A percentile compares a stretch with the other conserved stretches of the same genome.
phyloP scores from a whole-genome alignment of 1,140 invertebrate species.

The Diachasma alloeum region DNA sequence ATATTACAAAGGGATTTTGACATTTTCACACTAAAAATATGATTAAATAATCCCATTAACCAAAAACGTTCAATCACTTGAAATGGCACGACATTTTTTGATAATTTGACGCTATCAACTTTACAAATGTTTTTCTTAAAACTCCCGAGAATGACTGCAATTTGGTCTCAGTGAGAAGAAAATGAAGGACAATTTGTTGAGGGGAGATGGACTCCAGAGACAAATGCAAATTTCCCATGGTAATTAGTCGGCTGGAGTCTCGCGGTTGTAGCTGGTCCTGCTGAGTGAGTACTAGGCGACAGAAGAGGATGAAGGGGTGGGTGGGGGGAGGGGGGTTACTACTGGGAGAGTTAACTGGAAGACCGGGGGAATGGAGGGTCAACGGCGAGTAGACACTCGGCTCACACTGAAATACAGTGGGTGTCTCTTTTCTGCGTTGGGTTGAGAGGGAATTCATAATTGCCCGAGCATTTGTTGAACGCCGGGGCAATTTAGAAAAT shows the following conservation, averaged over 20 bases:
- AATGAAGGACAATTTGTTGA: conserved; percentile 37
- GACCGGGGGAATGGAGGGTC: conserved; percentile 23
- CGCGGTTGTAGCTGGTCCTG: conserved; percentile 24
- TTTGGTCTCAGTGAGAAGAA: not conserved
- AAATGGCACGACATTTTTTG: too few species aligned
- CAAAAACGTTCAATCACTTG: too few species aligned
- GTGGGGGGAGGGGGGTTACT: too few species aligned
- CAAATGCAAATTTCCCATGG: conserved; percentile 53
- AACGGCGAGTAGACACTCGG: conserved; percentile 16
- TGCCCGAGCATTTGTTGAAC: conserved; percentile 42
- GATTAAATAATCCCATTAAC: too few species aligned
- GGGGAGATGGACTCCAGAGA: conserved; percentile 35
- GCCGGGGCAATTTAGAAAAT: not conserved
- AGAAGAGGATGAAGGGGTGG: conserved; percentile 12
- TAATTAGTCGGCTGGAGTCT: conserved; percentile 48
- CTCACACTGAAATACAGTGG: not conserved
- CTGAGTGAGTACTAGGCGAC: not conserved
- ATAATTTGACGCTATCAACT: too few species aligned
- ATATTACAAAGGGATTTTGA: too few species aligned
- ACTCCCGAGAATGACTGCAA: too few species aligned
- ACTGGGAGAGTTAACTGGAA: conserved; percentile 47
- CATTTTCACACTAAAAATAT: too few species aligned
- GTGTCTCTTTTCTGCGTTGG: conserved; percentile 14
- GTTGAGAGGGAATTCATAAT: conserved; percentile 52
- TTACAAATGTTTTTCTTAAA: too few species aligned